Percentiles rank a stretch among this genome's conserved stretches.
Evolutionary conservation across 2,113 vertebrate genomes (phyloP).

Genomic region (Strix uralensis): DNA sequence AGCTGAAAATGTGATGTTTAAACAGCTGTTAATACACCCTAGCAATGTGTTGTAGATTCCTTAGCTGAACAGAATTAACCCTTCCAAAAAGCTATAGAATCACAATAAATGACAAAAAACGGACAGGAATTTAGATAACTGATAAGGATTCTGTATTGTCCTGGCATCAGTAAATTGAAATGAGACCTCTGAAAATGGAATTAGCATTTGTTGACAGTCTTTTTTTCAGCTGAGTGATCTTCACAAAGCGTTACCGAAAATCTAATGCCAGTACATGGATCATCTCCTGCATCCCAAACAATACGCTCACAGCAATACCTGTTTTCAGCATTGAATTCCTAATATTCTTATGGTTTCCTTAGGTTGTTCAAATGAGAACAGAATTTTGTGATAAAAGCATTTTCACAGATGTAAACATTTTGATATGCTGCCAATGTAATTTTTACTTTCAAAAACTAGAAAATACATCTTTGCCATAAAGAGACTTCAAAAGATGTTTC

Average conservation of each 20-base stretch:
- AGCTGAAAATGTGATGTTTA: background rate
- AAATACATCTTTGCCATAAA: background rate
- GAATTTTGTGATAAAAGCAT: background rate
- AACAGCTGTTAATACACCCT: background rate
- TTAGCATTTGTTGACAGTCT: background rate
- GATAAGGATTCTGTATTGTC: background rate
- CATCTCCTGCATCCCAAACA: background rate
- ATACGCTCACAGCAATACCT: background rate
- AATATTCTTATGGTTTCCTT: background rate
- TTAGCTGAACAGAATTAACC: background rate
- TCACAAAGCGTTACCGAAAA: background rate
- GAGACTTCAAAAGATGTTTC: background rate
- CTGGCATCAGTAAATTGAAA: background rate
- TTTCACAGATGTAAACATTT: slow-evolving; percentile 21
- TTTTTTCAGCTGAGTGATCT: background rate
- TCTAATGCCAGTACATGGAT: background rate
- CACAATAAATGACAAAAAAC: background rate
- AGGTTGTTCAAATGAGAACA: background rate
- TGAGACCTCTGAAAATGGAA: background rate
- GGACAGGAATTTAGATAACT: background rate
- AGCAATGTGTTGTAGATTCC: background rate
- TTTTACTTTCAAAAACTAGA: slow-evolving; percentile 29
- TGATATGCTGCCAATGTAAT: background rate
- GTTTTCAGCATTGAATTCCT: background rate
- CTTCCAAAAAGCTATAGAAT: background rate